Evolutionary conservation across 2,113 vertebrate genomes (phyloP).

Genomic region (Zingel zingel): DNA sequence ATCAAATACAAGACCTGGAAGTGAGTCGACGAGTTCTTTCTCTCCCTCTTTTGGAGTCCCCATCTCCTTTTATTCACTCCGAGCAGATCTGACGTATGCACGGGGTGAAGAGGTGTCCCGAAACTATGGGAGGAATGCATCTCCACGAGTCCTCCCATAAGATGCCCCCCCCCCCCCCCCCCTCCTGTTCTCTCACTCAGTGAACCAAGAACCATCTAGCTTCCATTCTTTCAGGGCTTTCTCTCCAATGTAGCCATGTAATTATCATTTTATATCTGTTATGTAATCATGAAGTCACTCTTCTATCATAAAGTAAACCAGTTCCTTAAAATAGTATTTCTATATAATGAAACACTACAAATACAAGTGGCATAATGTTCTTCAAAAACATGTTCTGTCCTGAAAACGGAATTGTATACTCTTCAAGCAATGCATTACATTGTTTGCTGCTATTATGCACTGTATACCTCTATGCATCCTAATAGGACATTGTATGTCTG

Average conservation of each 20-base stretch:
- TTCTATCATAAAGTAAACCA: neutral
- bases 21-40: neutral
- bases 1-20: constrained; percentile 32
- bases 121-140: constrained; percentile 92
- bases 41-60: constrained; percentile 56
- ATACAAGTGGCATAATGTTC: neutral
- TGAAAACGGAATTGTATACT: neutral
- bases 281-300: constrained; percentile 10
- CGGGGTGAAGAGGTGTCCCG: constrained; percentile 87
- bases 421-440: neutral
- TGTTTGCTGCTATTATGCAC: neutral
- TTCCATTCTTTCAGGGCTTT: constrained; percentile 27
- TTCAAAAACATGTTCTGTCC: neutral
- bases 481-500: neutral
- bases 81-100: constrained; percentile 83
- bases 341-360: constrained; percentile 7
- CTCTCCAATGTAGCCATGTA: constrained; percentile 5
- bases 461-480: neutral
- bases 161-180: neutral
- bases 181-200: constrained; percentile 1
- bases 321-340: neutral
- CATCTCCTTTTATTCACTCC: constrained; percentile 72
- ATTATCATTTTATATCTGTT: constrained; percentile 34
- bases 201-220: constrained; percentile 84
- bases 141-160: constrained; percentile 82